phyloP scores from a whole-genome alignment of 2,113 vertebrate genomes.

The Serinus canaria region DNA sequence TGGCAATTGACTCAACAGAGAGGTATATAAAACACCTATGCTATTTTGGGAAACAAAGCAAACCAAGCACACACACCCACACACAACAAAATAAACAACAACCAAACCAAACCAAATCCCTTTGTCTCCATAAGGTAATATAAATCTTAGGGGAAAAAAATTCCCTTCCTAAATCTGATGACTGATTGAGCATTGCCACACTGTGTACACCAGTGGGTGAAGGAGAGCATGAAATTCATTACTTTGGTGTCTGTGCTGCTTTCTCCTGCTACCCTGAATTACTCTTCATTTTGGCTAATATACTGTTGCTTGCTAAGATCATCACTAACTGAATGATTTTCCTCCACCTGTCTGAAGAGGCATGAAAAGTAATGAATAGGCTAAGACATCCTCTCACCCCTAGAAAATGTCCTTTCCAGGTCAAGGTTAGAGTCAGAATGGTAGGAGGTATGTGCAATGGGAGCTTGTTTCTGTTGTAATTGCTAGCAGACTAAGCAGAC shows the following conservation, averaged over 20 bases:
- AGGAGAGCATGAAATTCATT: background rate
- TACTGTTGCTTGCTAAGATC: background rate
- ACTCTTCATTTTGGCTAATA: conserved; percentile 9
- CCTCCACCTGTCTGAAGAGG: background rate
- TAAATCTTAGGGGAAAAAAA: rapidly evolving
- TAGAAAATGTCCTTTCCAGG: conserved; percentile 33
- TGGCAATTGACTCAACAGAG: background rate
- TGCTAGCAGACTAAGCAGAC: conserved; percentile 3
- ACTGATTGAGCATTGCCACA: background rate
- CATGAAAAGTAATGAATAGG: conserved; percentile 29
- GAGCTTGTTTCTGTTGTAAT: conserved; percentile 46
- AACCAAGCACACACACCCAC: no score
- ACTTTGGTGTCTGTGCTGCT: background rate
- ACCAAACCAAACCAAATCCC: background rate
- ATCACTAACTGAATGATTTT: conserved; percentile 4
- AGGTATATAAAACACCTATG: rapidly evolving
- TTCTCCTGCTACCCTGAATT: background rate
- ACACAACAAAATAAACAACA: background rate
- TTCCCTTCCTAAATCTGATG: background rate
- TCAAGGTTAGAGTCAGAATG: conserved; percentile 28
- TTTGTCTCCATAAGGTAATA: background rate
- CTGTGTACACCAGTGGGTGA: background rate
- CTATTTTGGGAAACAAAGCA: background rate
- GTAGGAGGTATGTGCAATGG: background rate
- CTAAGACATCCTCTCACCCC: conserved; percentile 19